phyloP scores from a whole-genome alignment of 2,113 vertebrate genomes.

The Thalassoma bifasciatum region DNA sequence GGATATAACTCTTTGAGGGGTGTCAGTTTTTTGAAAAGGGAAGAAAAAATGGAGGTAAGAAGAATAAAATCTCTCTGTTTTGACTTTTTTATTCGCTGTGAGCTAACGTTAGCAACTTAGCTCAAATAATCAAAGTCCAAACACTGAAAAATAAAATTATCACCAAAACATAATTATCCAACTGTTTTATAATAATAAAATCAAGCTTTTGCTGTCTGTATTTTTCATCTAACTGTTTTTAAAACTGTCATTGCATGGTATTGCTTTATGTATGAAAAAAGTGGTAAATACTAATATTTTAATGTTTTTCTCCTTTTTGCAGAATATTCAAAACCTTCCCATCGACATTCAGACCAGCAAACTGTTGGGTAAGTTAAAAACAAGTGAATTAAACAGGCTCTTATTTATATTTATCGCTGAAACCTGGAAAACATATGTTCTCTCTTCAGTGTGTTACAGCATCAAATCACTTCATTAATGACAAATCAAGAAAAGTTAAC shows the following conservation, averaged over 20 bases:
- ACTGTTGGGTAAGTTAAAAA: conserved; percentile 86
- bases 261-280: neutral
- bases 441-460: no score
- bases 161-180: neutral
- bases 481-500: no score
- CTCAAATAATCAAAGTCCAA: conserved; percentile 40
- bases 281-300: neutral
- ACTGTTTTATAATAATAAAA: no score
- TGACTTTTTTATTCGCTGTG: neutral
- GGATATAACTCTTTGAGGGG: neutral
- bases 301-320: conserved; percentile 41
- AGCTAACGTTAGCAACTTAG: conserved; percentile 39
- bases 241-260: no score
- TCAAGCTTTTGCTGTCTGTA: no score
- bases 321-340: conserved; percentile 91
- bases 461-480: no score
- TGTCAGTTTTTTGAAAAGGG: neutral
- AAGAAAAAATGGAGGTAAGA: conserved; percentile 78
- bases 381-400: neutral
- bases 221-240: no score
- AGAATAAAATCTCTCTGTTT: neutral
- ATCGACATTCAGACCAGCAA: conserved; percentile 97
- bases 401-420: neutral
- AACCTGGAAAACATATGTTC: no score
- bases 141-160: neutral